A percentile compares a stretch with the other conserved stretches of the same genome.
phyloP scores from a whole-genome alignment of 1,140 invertebrate genomes.

The Drosophila sturtevanti region DNA sequence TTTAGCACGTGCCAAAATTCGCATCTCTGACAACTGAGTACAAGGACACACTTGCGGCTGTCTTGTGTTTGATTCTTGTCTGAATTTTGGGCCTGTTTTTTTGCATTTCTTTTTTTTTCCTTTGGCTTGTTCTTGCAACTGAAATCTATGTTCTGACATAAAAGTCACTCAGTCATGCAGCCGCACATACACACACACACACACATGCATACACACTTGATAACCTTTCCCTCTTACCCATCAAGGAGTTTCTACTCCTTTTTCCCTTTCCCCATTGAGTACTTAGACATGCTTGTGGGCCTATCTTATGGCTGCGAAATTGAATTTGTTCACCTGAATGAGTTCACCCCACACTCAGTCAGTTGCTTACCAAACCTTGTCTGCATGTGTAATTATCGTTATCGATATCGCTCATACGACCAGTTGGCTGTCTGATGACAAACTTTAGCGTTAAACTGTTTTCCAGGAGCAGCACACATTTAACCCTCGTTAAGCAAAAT shows the following conservation, averaged over 20 bases:
- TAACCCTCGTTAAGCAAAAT: conserved; percentile 81
- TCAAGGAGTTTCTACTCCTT: conserved; percentile 4
- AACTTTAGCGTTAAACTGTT: conserved; percentile 49
- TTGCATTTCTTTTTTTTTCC: conserved; percentile 2
- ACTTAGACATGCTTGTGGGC: conserved; percentile 60
- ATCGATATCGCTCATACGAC: conserved; percentile 78
- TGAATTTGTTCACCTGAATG: conserved; percentile 77
- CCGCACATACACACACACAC: conserved; percentile 44
- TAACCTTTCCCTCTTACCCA: conserved; percentile 5
- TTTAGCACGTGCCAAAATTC: neutral
- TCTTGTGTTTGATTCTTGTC: conserved; percentile 53
- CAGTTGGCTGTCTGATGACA: conserved; percentile 52
- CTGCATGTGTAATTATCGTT: conserved; percentile 76
- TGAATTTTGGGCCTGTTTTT: conserved; percentile 1
- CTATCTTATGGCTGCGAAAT: conserved; percentile 59
- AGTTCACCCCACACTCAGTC: conserved; percentile 10
- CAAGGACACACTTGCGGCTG: conserved; percentile 53
- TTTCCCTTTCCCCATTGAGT: conserved; percentile 34
- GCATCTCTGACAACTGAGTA: conserved; percentile 9
- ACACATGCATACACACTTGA: conserved; percentile 38
- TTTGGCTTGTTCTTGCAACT: conserved; percentile 42
- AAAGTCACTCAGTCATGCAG: conserved; percentile 77
- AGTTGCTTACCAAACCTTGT: conserved; percentile 1
- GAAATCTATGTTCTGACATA: conserved; percentile 65
- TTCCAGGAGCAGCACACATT: conserved; percentile 37